A percentile compares a stretch with the other conserved stretches of the same genome.
These are phyloP conservation scores for Oligia fasciuncula DNA, from an alignment of 2,888 invertebrate genomes.

Conservation along the genomic window DNA sequence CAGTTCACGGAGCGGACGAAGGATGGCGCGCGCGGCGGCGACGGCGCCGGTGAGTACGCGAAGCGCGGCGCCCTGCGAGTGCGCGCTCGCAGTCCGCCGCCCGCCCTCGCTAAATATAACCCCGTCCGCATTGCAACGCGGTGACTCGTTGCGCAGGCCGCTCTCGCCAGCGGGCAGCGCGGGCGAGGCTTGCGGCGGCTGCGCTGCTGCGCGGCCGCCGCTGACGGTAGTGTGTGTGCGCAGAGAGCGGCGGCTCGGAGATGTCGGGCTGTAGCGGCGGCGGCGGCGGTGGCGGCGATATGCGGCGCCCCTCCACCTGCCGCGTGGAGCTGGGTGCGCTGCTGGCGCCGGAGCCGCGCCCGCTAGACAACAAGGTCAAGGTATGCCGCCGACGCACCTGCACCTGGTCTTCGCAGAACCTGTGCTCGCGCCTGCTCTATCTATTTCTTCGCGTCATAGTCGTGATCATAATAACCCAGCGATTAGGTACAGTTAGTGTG, in stretches of 20 bases:
- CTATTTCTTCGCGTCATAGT: not conserved
- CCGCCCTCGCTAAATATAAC: conserved; percentile 79
- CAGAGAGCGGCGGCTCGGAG: conserved; percentile 85
- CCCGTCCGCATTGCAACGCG: conserved; percentile 74
- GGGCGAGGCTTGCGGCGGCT: conserved; percentile 70
- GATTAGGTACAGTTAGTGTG: conserved; percentile 52
- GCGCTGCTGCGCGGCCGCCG: conserved; percentile 73
- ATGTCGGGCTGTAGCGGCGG: conserved; percentile 85
- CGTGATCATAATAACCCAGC: conserved; percentile 15
- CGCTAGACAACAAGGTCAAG: conserved; percentile 94
- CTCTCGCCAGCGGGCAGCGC: conserved; percentile 65
- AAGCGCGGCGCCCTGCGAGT: conserved; percentile 53
- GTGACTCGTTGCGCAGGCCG: conserved; percentile 65
- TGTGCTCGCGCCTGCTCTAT: conserved; percentile 2
- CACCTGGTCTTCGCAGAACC: conserved; percentile 7
- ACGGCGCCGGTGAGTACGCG: conserved; percentile 82
- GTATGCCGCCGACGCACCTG: conserved; percentile 77
- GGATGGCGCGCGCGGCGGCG: conserved; percentile 84
- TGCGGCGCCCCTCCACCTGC: conserved; percentile 86
- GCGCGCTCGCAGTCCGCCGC: conserved; percentile 61
- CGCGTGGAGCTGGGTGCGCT: conserved; percentile 91
- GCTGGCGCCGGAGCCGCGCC: conserved; percentile 92
- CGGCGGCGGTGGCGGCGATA: conserved; percentile 71
- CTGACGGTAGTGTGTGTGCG: conserved; percentile 72
- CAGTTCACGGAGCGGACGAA: conserved; percentile 87